These are phyloP conservation scores for Pomatorhinus ruficollis DNA, from an alignment of 2,113 vertebrate species.

Conservation along the genomic window DNA sequence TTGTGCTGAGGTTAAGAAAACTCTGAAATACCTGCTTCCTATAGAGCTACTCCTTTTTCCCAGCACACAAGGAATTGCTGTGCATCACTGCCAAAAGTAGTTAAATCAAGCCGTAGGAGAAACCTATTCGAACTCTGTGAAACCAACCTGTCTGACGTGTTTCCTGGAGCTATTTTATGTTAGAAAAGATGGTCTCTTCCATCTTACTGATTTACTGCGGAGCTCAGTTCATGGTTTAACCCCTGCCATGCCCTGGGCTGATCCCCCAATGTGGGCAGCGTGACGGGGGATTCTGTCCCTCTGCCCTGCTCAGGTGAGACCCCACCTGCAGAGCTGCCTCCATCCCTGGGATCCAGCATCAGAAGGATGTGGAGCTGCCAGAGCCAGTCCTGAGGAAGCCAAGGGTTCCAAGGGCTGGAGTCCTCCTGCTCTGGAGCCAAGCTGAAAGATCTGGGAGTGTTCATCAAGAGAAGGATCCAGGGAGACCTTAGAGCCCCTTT, in stretches of 20 bases:
- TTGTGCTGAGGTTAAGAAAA: not conserved
- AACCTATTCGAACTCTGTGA: not conserved
- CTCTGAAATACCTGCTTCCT: not conserved
- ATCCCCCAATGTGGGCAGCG: rapidly evolving
- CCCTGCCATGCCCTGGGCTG: not conserved
- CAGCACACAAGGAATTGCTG: rapidly evolving
- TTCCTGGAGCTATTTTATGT: not conserved
- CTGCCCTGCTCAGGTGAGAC: not conserved
- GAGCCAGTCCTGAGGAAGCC: not conserved
- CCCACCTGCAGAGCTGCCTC: not conserved
- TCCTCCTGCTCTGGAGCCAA: not conserved
- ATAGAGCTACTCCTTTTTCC: not conserved
- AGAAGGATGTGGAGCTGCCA: not conserved
- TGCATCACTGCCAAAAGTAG: not conserved
- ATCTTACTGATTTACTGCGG: rapidly evolving
- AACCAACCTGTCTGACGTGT: not conserved
- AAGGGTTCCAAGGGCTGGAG: not conserved
- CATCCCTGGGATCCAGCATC: not conserved
- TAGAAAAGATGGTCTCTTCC: not conserved
- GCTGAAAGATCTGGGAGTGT: not conserved
- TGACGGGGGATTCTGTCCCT: not conserved
- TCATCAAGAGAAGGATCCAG: not conserved
- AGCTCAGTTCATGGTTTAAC: not conserved
- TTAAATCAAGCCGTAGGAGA: not conserved
- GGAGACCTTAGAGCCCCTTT: not conserved